Conservation (phyloP, 2,113 vertebrate species). For the Platycercus adscitus region DNA sequence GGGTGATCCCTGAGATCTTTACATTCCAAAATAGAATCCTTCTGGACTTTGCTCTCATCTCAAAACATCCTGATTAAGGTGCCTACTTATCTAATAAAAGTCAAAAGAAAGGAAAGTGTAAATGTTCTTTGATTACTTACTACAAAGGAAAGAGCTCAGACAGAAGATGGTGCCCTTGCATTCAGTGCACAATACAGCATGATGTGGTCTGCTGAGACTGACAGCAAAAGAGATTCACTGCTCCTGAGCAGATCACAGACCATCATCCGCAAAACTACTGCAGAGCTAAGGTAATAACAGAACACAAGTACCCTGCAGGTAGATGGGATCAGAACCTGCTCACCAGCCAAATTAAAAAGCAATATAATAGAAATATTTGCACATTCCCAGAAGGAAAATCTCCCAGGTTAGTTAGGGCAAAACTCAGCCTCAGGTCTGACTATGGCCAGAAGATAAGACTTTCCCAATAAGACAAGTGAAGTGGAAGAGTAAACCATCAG, state of each 20-base stretch:
- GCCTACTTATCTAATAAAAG: conserved; percentile 59
- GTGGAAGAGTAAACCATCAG: not conserved
- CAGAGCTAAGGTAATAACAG: not conserved
- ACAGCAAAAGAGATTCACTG: not conserved
- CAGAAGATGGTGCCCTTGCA: not conserved
- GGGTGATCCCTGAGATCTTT: conserved; percentile 66
- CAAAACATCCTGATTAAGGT: not conserved
- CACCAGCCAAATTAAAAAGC: not conserved
- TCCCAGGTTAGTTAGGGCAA: not conserved
- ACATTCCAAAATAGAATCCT: conserved; percentile 26
- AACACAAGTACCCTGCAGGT: not conserved
- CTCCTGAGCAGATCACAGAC: not conserved
- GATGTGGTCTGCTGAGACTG: not conserved
- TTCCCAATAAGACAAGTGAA: not conserved
- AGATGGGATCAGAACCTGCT: not conserved
- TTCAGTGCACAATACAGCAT: not conserved
- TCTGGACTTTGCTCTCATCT: conserved; percentile 35
- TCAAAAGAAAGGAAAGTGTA: conserved; percentile 45
- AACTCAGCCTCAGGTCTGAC: not conserved
- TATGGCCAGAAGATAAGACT: not conserved
- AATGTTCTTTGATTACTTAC: not conserved
- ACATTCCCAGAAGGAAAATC: not conserved
- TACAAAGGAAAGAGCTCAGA: not conserved
- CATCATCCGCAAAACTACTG: not conserved
- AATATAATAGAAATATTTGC: not conserved